phyloP scores from a whole-genome alignment of 2,888 invertebrate species.

The Sarcophaga caerulescens region DNA sequence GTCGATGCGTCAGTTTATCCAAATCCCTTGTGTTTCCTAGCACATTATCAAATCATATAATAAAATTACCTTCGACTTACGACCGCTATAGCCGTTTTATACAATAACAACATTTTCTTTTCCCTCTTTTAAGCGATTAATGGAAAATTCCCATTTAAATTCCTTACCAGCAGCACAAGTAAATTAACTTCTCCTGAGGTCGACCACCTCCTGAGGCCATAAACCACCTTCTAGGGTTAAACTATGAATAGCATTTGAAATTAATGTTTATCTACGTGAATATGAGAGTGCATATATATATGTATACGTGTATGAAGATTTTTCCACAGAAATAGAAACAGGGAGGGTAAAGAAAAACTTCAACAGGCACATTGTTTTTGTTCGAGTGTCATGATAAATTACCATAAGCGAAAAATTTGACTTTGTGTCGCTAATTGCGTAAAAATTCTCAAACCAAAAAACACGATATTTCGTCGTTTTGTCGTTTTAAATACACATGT shows the following conservation, averaged over 20 bases:
- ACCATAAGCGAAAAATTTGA: conserved; percentile 67
- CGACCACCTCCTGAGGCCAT: not conserved
- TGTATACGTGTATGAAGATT: not conserved
- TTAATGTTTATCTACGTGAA: not conserved
- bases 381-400: conserved; percentile 67
- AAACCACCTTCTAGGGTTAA: not conserved
- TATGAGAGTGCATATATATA: no score
- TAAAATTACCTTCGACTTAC: no score
- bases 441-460: conserved; percentile 50
- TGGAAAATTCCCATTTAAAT: not conserved
- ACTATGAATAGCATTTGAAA: not conserved
- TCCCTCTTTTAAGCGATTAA: not conserved
- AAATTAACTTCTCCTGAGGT: conserved; percentile 15
- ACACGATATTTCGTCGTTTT: conserved; percentile 50
- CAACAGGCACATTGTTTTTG: conserved; percentile 40
- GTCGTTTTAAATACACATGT: conserved; percentile 47
- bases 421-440: conserved; percentile 68
- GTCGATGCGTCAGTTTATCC: no score
- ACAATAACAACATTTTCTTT: not conserved
- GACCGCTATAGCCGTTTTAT: no score
- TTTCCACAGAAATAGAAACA: not conserved
- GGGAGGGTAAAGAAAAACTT: conserved; percentile 8
- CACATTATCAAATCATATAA: no score
- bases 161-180: conserved; percentile 7
- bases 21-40: no score